These are phyloP conservation scores for Paraplagusia blochii DNA, from an alignment of 2,113 vertebrate species.

Conservation along the genomic window DNA sequence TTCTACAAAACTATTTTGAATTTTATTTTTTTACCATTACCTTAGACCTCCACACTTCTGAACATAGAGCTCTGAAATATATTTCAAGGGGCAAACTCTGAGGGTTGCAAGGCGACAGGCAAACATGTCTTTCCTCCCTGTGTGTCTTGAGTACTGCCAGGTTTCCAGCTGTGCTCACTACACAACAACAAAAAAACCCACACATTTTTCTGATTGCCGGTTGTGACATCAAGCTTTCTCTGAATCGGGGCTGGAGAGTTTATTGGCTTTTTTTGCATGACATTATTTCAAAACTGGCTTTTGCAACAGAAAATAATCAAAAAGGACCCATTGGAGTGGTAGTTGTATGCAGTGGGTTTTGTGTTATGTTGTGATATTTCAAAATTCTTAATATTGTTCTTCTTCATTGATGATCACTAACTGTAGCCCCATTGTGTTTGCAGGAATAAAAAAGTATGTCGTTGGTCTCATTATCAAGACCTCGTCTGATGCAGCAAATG, in stretches of 20 bases:
- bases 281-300: slow-evolving; percentile 11
- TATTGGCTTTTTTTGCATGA: too few species aligned
- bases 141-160: slow-evolving; percentile 66
- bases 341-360: too few species aligned
- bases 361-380: too few species aligned
- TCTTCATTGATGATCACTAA: too few species aligned
- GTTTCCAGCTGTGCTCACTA: slow-evolving; percentile 61
- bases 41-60: slow-evolving; percentile 72
- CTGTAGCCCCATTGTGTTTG: slow-evolving; percentile 8
- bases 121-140: slow-evolving; percentile 69
- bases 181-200: too few species aligned
- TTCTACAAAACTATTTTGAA: slow-evolving; percentile 54
- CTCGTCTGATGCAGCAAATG: slow-evolving; percentile 92
- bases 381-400: too few species aligned
- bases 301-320: slow-evolving; percentile 26
- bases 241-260: slow-evolving; percentile 18
- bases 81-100: slow-evolving; percentile 70
- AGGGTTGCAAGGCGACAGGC: slow-evolving; percentile 67
- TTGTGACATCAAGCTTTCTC: slow-evolving; percentile 39
- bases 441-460: slow-evolving; percentile 99
- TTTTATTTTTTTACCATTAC: slow-evolving; percentile 52
- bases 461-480: slow-evolving; percentile 99
- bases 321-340: slow-evolving; percentile 11
- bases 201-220: slow-evolving; percentile 31
- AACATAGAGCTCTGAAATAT: slow-evolving; percentile 73